Percentiles rank a stretch among this genome's conserved stretches.
Evolutionary conservation across 2,113 vertebrate species (phyloP).

Genomic region (Perca flavescens): DNA sequence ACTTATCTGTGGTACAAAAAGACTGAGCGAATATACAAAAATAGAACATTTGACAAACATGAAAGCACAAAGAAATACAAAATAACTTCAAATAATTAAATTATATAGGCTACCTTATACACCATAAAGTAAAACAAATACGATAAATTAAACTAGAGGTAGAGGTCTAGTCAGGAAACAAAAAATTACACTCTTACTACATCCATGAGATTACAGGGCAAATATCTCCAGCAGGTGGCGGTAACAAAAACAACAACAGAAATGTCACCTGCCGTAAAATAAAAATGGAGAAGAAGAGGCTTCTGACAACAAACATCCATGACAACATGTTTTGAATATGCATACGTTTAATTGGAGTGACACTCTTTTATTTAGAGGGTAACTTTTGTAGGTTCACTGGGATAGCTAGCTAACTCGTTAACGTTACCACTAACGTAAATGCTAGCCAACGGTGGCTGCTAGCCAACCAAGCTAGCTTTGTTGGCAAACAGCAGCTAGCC

Average conservation of each 20-base stretch:
- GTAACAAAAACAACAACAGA: neutral
- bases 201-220: no score
- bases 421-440: neutral
- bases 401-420: no score
- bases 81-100: no score
- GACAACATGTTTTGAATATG: neutral
- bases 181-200: no score
- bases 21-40: no score
- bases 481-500: conserved; percentile 29
- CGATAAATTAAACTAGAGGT: no score
- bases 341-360: neutral
- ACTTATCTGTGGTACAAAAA: no score
- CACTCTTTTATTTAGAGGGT: neutral
- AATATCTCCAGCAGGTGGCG: conserved; percentile 28
- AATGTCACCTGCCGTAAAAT: neutral
- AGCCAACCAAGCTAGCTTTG: neutral
- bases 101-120: no score
- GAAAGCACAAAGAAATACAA: no score
- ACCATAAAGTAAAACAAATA: no score
- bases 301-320: neutral
- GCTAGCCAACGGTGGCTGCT: neutral
- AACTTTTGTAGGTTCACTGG: neutral
- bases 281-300: neutral
- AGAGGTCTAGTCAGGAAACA: no score
- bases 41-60: no score